A percentile compares a stretch with the other conserved stretches of the same genome.
Evolutionary conservation across 64 coral and sea anemone genomes (phyloP).

Genomic region (Montipora efflorescens): DNA sequence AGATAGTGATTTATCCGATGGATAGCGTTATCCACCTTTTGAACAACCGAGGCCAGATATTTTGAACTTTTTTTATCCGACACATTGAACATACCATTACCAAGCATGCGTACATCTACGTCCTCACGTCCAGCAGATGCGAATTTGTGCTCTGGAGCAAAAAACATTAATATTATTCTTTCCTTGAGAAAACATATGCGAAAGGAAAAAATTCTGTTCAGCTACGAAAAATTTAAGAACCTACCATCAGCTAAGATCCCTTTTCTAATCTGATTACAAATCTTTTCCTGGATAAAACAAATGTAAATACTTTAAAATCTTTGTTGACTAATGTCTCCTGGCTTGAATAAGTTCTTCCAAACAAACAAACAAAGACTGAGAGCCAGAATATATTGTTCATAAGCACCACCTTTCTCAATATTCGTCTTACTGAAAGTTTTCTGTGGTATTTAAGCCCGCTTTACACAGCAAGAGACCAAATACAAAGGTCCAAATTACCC

Average conservation of each 20-base stretch:
- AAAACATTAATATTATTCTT: not conserved
- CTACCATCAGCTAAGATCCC: conserved; percentile 80
- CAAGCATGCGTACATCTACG: conserved; percentile 93
- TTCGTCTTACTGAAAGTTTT: not conserved
- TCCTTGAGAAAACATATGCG: not conserved
- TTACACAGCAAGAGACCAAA: not conserved
- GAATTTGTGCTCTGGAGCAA: conserved; percentile 81
- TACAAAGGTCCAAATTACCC: too few species aligned
- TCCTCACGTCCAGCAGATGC: conserved; percentile 97
- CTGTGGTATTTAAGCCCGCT: not conserved
- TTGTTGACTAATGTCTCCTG: not conserved
- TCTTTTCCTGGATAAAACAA: conserved; percentile 74
- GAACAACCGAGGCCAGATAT: too few species aligned
- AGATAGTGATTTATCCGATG: not conserved
- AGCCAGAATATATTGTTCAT: too few species aligned
- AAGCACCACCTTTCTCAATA: too few species aligned
- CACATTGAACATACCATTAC: conserved; percentile 68
- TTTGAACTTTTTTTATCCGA: too few species aligned
- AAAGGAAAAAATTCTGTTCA: not conserved
- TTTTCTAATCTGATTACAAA: conserved; percentile 55
- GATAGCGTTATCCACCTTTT: too few species aligned
- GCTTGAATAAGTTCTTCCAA: too few species aligned
- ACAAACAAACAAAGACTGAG: too few species aligned
- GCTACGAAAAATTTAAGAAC: not conserved
- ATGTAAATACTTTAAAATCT: not conserved